Percentiles rank a stretch among this genome's conserved stretches.
phyloP scores from a whole-genome alignment of 2,888 invertebrate species.

The Drosophila meridionalis region DNA sequence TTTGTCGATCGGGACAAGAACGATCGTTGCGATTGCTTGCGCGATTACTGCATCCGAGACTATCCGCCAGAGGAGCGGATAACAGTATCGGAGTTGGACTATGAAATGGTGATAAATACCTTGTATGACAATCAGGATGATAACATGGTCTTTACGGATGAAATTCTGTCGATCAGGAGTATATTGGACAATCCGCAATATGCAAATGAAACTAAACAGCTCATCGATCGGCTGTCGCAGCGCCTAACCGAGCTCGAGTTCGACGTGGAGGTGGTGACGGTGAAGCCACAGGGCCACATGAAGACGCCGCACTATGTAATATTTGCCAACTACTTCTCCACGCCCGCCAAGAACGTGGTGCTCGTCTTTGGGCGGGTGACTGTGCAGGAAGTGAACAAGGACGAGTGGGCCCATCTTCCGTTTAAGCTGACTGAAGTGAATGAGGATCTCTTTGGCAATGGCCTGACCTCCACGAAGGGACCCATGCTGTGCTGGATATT shows the following conservation, averaged over 20 bases:
- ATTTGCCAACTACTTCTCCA: constrained; percentile 55
- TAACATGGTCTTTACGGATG: constrained; percentile 19
- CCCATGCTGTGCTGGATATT: constrained; percentile 50
- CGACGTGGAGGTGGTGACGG: constrained; percentile 41
- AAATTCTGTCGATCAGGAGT: constrained; percentile 34
- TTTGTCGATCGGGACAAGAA: constrained; percentile 22
- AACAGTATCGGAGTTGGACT: background rate
- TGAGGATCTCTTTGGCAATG: constrained; percentile 31
- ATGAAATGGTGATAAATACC: background rate
- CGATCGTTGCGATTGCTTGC: constrained; percentile 44
- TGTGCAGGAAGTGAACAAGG: constrained; percentile 13
- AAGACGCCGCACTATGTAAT: constrained; percentile 26
- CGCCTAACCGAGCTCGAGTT: constrained; percentile 41
- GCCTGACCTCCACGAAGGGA: constrained; percentile 47
- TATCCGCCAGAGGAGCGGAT: constrained; percentile 16
- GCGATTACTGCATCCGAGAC: constrained; percentile 47
- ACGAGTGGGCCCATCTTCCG: constrained; percentile 39
- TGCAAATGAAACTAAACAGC: constrained; percentile 23
- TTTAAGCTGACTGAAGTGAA: constrained; percentile 26
- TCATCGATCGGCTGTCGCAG: constrained; percentile 37
- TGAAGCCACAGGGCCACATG: background rate
- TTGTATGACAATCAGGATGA: rapidly evolving
- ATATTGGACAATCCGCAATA: constrained; percentile 1
- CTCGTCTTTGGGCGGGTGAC: constrained; percentile 49
- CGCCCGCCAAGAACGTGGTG: constrained; percentile 50